phyloP scores from a whole-genome alignment of 2,888 invertebrate species.

The Arge pagana region DNA sequence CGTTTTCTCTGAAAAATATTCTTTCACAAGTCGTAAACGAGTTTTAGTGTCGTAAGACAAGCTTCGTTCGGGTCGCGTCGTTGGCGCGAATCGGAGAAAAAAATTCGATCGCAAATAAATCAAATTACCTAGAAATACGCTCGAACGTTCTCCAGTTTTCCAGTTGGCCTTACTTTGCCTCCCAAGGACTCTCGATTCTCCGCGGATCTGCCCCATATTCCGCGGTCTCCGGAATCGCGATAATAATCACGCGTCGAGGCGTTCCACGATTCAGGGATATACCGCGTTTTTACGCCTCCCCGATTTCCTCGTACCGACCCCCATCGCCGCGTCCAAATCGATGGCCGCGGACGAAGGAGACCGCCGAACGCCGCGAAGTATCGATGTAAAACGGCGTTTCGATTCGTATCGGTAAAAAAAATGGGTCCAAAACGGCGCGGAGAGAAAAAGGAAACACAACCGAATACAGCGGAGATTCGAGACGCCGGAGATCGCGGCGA shows the following conservation, averaged over 20 bases:
- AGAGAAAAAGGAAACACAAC: not conserved
- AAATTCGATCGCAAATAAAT: too few species aligned
- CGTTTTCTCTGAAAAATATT: too few species aligned
- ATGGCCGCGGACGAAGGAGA: not conserved
- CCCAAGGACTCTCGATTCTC: conserved; percentile 29
- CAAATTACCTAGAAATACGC: too few species aligned
- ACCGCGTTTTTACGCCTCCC: not conserved
- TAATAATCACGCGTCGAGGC: too few species aligned
- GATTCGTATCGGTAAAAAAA: too few species aligned
- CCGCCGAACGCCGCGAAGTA: not conserved
- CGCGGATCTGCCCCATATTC: conserved; percentile 9
- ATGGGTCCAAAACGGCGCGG: not conserved
- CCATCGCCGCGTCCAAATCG: not conserved
- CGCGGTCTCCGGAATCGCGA: too few species aligned
- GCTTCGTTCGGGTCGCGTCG: too few species aligned
- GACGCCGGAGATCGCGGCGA: conserved; percentile 14
- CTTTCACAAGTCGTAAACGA: too few species aligned
- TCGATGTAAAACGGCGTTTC: not conserved
- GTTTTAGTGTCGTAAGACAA: too few species aligned
- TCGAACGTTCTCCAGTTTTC: conserved; percentile 39
- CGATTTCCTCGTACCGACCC: not conserved
- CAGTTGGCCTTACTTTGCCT: conserved; percentile 33
- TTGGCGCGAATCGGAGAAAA: too few species aligned
- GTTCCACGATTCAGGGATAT: conserved; percentile 7
- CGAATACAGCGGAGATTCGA: not conserved